A percentile compares a stretch with the other conserved stretches of the same genome.
Evolutionary conservation across 92 coral and sea anemone species (phyloP).

Genomic region (Phenganax marumi): DNA sequence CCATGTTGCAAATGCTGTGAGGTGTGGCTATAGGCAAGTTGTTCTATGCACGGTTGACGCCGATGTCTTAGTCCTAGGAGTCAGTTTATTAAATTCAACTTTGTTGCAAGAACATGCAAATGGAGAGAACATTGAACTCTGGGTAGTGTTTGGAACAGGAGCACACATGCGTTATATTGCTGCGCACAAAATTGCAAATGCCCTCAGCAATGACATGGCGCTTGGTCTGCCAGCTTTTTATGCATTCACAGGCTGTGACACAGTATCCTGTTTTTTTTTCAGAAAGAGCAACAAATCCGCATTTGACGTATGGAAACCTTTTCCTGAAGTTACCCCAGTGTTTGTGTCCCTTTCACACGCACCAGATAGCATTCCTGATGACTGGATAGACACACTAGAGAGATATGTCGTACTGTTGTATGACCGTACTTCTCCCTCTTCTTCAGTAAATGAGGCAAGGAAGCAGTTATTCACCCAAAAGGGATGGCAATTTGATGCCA

Average conservation of each 20-base stretch:
- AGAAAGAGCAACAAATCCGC: conserved; percentile 60
- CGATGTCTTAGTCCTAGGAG: conserved; percentile 54
- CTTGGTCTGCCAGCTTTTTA: conserved; percentile 55
- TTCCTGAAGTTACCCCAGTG: conserved; percentile 43
- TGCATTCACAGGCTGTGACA: conserved; percentile 70
- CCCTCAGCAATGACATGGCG: conserved; percentile 44
- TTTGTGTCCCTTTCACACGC: conserved; percentile 16
- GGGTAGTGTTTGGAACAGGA: conserved; percentile 62
- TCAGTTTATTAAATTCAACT: not conserved
- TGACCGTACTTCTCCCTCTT: conserved; percentile 37
- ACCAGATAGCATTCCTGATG: conserved; percentile 22
- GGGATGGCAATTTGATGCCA: conserved; percentile 28
- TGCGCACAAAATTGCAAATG: conserved; percentile 50
- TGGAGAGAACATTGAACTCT: conserved; percentile 38
- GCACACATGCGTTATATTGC: conserved; percentile 41
- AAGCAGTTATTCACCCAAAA: conserved; percentile 45
- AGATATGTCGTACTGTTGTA: conserved; percentile 45
- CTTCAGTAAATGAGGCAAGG: conserved; percentile 36
- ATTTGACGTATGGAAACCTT: conserved; percentile 42
- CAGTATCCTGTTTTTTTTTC: conserved; percentile 57
- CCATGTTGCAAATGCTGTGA: conserved; percentile 48
- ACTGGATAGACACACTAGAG: conserved; percentile 6
- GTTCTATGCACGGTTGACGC: conserved; percentile 58
- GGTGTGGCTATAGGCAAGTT: conserved; percentile 42
- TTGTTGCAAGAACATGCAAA: not conserved